phyloP scores from a whole-genome alignment of 2,888 invertebrate genomes.

The Temnothorax ravouxi region DNA sequence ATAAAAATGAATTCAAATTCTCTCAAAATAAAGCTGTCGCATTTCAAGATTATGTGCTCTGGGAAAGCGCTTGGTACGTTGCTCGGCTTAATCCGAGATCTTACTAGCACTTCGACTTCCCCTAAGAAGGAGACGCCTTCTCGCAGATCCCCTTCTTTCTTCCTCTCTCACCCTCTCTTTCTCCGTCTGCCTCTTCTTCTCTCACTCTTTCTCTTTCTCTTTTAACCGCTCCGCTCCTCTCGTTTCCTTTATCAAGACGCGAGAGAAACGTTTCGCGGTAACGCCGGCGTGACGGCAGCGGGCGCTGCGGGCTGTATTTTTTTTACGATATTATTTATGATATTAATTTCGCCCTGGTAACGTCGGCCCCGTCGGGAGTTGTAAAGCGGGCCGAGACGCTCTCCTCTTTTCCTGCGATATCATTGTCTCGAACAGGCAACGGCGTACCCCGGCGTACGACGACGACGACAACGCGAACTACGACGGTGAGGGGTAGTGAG shows the following conservation, averaged over 20 bases:
- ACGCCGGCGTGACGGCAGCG: slow-evolving; percentile 67
- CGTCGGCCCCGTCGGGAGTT: slow-evolving; percentile 83
- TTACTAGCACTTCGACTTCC: slow-evolving; percentile 53
- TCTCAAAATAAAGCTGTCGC: slow-evolving; percentile 54
- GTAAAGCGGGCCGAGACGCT: slow-evolving; percentile 82
- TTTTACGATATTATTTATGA: slow-evolving; percentile 86
- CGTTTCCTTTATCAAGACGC: slow-evolving; percentile 74
- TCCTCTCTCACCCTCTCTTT: slow-evolving; percentile 4
- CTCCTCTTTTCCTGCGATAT: slow-evolving; percentile 83
- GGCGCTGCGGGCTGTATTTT: slow-evolving; percentile 79
- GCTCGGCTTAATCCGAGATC: slow-evolving; percentile 72
- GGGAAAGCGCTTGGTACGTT: slow-evolving; percentile 60
- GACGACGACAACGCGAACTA: slow-evolving; percentile 44
- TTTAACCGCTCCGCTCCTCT: slow-evolving; percentile 8
- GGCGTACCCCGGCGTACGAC: slow-evolving; percentile 56
- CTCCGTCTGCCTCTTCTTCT: not conserved
- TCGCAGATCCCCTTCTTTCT: slow-evolving; percentile 29
- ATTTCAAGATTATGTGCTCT: slow-evolving; percentile 54
- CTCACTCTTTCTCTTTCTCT: slow-evolving; percentile 17
- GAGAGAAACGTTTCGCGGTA: slow-evolving; percentile 76
- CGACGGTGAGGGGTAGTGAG: slow-evolving; percentile 40
- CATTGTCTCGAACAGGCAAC: slow-evolving; percentile 83
- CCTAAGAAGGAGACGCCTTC: slow-evolving; percentile 52
- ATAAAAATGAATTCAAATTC: slow-evolving; percentile 55
- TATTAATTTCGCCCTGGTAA: slow-evolving; percentile 85